Evolutionary conservation across 2,113 vertebrate genomes (phyloP), one percentile per base, ranked within the genome.

Genomic region (Pseudopodoces humilis): DNA sequence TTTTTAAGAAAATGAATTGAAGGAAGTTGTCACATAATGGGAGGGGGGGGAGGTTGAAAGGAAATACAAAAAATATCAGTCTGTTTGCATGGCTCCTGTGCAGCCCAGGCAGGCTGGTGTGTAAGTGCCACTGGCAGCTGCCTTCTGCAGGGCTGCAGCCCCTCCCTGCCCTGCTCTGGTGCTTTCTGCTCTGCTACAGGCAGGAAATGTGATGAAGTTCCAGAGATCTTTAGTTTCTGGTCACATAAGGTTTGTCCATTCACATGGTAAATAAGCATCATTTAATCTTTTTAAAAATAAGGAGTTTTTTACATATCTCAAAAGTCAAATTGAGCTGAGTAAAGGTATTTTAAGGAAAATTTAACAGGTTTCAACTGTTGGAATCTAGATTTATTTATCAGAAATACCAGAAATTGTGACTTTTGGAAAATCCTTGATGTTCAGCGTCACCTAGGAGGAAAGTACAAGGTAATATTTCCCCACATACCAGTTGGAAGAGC

Each of bases 1-100:
- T 83, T 83, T 88, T 80, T 55, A 53, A 70, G 86, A 71, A 67
- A 86, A 86, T 94, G 69, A 97, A 94, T 94, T 94, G 89, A 71
- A 94, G 89, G 91, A 95, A 95, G 88, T 80, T 84, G 84, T 95
- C 81, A 71, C 65, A 30, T 53, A 76, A 49, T 70, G 7, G 18
- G 15, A 18, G 18, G 19, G 21, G 20, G 41, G 15, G 18, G 16
- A 44, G 49, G 17, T 18, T 5, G 2, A 59, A 77, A 90, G 86
- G 83, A 92, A 94, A 55, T n/a, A 41, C 47, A 47, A 16, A 50
- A 67, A 70, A 31, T 47, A 15, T 28, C 71, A 43, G 56, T 59
- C 79, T 84, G 6, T 59, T 30, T 83, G 79, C 39, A 27, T 0
- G 0, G 74, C 81, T 69, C 43, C 83, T 12, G 25, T 11, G 2